A percentile compares a stretch with the other conserved stretches of the same genome.
Evolutionary conservation across 2,888 invertebrate species (phyloP).

Genomic region (Xylocampa areola): DNA sequence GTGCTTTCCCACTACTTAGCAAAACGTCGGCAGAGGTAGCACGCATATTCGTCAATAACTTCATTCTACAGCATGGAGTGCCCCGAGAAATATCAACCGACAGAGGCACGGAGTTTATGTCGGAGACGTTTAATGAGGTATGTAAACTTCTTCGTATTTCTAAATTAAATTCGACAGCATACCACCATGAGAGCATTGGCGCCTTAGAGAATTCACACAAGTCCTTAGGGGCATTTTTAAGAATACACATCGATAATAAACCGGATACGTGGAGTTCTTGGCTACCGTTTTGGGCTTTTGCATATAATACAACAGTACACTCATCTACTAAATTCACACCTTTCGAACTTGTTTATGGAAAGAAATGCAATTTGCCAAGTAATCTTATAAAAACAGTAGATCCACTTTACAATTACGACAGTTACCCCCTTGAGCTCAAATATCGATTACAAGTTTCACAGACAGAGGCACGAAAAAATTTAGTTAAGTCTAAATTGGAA

Average conservation of each 20-base stretch:
- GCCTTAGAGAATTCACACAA: constrained; percentile 18
- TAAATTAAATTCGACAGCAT: constrained; percentile 35
- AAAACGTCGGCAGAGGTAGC: constrained; percentile 2
- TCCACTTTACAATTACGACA: too few relatives aligned
- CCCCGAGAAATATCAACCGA: not conserved
- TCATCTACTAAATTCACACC: constrained; percentile 36
- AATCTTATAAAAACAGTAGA: constrained; percentile 26
- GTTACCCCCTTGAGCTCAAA: too few relatives aligned
- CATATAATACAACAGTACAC: constrained; percentile 43
- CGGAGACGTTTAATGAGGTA: constrained; percentile 22
- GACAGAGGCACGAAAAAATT: constrained; percentile 41
- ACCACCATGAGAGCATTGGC: constrained; percentile 34
- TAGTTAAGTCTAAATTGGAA: constrained; percentile 28
- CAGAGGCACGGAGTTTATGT: constrained; percentile 35
- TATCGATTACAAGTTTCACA: constrained; percentile 41
- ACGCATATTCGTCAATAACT: constrained; percentile 4
- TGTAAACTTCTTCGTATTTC: constrained; percentile 35
- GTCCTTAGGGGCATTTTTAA: constrained; percentile 2
- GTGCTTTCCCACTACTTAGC: constrained; percentile 1
- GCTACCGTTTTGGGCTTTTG: constrained; percentile 50
- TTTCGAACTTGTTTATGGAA: constrained; percentile 47
- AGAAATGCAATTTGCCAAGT: constrained; percentile 39
- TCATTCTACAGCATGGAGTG: constrained; percentile 2
- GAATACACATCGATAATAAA: constrained; percentile 13
- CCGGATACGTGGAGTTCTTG: constrained; percentile 42